Conservation (phyloP, 2,888 invertebrate genomes). For the Sinhomidia bicolor region DNA sequence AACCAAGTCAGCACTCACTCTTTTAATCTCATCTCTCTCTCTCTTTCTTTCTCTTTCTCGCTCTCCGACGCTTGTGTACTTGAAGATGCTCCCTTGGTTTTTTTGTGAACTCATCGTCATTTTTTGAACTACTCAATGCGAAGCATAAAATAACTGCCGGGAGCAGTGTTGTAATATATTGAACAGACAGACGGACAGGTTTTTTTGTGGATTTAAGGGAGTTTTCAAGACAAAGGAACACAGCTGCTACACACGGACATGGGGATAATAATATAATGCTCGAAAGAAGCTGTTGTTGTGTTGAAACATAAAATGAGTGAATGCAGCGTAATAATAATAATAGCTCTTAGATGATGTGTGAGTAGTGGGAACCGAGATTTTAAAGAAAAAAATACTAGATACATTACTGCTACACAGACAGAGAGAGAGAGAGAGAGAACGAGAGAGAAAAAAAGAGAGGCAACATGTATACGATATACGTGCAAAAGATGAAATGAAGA, state of each 20-base stretch:
- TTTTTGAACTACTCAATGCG: constrained; percentile 7
- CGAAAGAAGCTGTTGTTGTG: neutral
- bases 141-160: constrained; percentile 37
- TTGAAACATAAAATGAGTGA: neutral
- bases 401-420: too few relatives aligned
- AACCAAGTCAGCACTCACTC: too few relatives aligned
- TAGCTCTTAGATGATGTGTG: too few relatives aligned
- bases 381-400: too few relatives aligned
- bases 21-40: too few relatives aligned
- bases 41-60: too few relatives aligned
- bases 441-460: too few relatives aligned
- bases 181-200: constrained; percentile 47
- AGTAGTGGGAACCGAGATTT: neutral
- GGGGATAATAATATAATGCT: constrained; percentile 18
- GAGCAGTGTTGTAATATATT: constrained; percentile 50
- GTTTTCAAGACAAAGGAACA: constrained; percentile 40
- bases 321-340: neutral
- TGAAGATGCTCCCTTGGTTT: neutral
- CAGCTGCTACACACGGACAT: constrained; percentile 44
- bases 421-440: too few relatives aligned
- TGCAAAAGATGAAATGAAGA: too few relatives aligned
- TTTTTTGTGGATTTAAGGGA: constrained; percentile 46
- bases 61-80: too few relatives aligned
- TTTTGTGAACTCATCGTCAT: constrained; percentile 29
- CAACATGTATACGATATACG: too few relatives aligned